These are phyloP conservation scores for Schizaphis graminum DNA, from an alignment of 2,888 invertebrate species.

Conservation along the genomic window DNA sequence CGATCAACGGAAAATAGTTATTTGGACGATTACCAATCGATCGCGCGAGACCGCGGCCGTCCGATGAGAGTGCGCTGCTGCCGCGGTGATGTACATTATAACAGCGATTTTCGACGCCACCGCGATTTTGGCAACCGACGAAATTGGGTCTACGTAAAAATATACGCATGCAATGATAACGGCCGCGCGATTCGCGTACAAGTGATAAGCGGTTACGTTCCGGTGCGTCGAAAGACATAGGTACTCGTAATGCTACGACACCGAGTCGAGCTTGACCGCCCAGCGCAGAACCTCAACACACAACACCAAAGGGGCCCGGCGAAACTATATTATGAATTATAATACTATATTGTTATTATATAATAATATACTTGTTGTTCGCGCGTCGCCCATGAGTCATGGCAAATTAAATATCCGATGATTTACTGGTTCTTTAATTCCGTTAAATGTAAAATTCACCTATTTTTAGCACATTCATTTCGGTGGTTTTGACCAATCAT, in stretches of 20 bases:
- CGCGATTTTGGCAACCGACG: constrained; percentile 8
- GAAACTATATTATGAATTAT: no score
- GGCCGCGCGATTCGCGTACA: not conserved
- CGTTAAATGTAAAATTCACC: no score
- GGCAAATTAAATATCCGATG: no score
- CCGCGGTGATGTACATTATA: not conserved
- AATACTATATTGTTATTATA: no score
- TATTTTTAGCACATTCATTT: no score
- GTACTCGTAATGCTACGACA: no score
- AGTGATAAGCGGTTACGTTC: not conserved
- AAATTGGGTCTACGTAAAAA: constrained; percentile 48
- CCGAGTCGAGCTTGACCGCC: not conserved
- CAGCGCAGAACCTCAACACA: not conserved
- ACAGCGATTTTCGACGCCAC: not conserved
- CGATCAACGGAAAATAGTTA: constrained; percentile 3
- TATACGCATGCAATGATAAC: constrained; percentile 17
- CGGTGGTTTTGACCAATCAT: no score
- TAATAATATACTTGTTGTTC: no score
- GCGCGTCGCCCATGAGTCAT: no score
- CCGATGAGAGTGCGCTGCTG: not conserved
- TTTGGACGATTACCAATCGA: constrained; percentile 44
- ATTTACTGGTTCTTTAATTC: no score
- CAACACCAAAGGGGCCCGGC: not conserved
- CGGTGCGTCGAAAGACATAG: not conserved
- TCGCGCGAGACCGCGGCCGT: no score